Base-by-base conservation (phyloP, 2,113 vertebrate species). In the Sinocyclocheilus maitianheensis region DNA sequence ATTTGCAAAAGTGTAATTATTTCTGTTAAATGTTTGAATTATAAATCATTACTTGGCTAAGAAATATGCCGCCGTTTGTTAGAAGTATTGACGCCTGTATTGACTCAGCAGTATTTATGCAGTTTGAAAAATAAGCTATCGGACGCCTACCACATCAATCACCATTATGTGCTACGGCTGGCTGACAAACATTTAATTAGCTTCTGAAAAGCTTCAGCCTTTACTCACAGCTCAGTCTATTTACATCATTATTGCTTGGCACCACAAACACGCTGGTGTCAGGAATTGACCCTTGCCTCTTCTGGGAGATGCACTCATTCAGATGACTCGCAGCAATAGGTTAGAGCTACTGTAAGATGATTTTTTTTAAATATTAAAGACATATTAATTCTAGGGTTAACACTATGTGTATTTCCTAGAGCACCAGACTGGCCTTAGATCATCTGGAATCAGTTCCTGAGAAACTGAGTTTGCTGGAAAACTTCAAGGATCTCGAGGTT, bases 371-470 rank as follows among this genome's bases (percentile, higher is more conserved):
- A 51, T 22, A 20, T 20, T 11, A 58, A 78, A 11, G 0, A 30
- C 48, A 60, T 2, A 58, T 8, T 78, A 37, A 60, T 60, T 5
- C 46, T 3, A 24, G 4, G 1, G 0, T 26, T 75, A 75, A 75
- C 37, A 12, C 62, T 24, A 46, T 20, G 11, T 5, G 26, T 6
- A 2, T 40, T 75, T 48, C 26, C 91, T 90, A 99, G 98, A 97
- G 95, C 93, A 98, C 96, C 53, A 95, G 87, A 90, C 87, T 95
- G 89, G 96, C 97, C 79, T 87, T 98, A 91, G 94, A 97, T 86
- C 96, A 97, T 94, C 93, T 98, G 93, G 97, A 99, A 87, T 96
- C 96, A 72, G 94, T 97, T 87, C 97, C 97, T 87, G 97, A 97
- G 90, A 97, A 97, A 90, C 92, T 94, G 51, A 96, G 90, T 93